A percentile compares a stretch with the other conserved stretches of the same genome.
phyloP scores from a whole-genome alignment of 2,888 invertebrate species.

The Xylocampa areola region DNA sequence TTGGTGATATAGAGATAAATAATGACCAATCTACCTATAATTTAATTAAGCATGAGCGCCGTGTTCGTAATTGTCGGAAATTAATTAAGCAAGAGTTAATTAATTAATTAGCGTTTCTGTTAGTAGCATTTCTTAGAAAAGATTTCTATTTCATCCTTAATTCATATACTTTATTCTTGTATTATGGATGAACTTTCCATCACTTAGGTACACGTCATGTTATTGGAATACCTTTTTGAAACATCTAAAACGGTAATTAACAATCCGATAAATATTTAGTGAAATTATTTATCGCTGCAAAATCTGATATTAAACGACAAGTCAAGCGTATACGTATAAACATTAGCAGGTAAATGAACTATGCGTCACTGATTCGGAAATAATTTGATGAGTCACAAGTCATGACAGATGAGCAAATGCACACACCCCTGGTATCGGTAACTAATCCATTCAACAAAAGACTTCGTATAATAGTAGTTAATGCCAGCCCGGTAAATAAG shows the following conservation, averaged over 20 bases:
- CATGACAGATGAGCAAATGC: conserved; percentile 62
- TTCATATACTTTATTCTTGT: conserved; percentile 47
- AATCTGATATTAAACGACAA: conserved; percentile 34
- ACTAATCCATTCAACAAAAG: conserved; percentile 45
- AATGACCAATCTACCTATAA: too few species aligned
- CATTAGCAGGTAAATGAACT: conserved; percentile 78
- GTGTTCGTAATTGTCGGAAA: conserved; percentile 25
- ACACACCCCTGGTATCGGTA: conserved; percentile 53
- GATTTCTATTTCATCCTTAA: conserved; percentile 48
- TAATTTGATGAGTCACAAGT: conserved; percentile 73
- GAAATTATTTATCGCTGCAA: conserved; percentile 16
- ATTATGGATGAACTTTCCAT: conserved; percentile 46
- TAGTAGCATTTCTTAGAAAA: conserved; percentile 46
- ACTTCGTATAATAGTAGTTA: too few species aligned
- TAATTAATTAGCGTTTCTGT: conserved; percentile 39
- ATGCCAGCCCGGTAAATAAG: too few species aligned
- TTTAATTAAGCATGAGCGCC: too few species aligned
- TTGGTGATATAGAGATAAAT: too few species aligned
- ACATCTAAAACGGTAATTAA: conserved; percentile 20
- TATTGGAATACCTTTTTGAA: conserved; percentile 8
- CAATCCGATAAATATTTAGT: conserved; percentile 15
- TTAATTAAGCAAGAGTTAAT: conserved; percentile 36
- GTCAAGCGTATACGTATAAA: conserved; percentile 65
- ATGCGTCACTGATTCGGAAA: conserved; percentile 77
- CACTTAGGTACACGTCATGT: conserved; percentile 13